phyloP scores from a whole-genome alignment of 1,140 invertebrate species.

The Drosophila rhopaloa region DNA sequence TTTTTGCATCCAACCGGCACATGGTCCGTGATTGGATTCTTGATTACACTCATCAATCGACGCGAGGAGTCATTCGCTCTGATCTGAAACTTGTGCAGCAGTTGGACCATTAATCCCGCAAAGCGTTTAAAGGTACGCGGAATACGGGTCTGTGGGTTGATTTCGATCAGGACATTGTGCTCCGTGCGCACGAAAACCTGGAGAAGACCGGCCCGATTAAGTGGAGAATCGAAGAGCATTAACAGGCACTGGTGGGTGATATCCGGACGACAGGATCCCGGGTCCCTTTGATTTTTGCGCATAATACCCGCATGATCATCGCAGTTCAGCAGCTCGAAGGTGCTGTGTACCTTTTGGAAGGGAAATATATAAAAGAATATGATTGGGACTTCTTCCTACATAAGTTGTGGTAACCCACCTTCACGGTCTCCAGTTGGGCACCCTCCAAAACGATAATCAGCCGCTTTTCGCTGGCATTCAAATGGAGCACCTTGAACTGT shows the following conservation, averaged over 20 bases:
- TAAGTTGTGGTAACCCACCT: slow-evolving; percentile 87
- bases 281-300: slow-evolving; percentile 93
- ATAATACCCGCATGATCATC: slow-evolving; percentile 95
- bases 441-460: slow-evolving; percentile 97
- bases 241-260: slow-evolving; percentile 97
- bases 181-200: slow-evolving; percentile 98
- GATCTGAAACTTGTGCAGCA: slow-evolving; percentile 97
- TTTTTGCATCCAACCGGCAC: slow-evolving; percentile 98
- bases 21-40: slow-evolving; percentile 98
- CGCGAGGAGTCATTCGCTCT: slow-evolving; percentile 94
- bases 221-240: slow-evolving; percentile 98
- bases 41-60: slow-evolving; percentile 98
- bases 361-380: slow-evolving; percentile 43
- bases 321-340: slow-evolving; percentile 96
- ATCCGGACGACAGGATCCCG: slow-evolving; percentile 94
- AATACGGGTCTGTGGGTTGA: slow-evolving; percentile 99
- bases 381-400: not conserved
- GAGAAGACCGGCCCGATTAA: slow-evolving; percentile 95
- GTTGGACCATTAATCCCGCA: slow-evolving; percentile 98
- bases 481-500: slow-evolving; percentile 74
- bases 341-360: slow-evolving; percentile 91
- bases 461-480: slow-evolving; percentile 90
- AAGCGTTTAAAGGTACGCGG: slow-evolving; percentile 99
- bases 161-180: slow-evolving; percentile 98
- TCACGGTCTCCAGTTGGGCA: slow-evolving; percentile 97